Evolutionary conservation across 2,888 invertebrate genomes (phyloP).

Genomic region (Leptothorax acervorum): DNA sequence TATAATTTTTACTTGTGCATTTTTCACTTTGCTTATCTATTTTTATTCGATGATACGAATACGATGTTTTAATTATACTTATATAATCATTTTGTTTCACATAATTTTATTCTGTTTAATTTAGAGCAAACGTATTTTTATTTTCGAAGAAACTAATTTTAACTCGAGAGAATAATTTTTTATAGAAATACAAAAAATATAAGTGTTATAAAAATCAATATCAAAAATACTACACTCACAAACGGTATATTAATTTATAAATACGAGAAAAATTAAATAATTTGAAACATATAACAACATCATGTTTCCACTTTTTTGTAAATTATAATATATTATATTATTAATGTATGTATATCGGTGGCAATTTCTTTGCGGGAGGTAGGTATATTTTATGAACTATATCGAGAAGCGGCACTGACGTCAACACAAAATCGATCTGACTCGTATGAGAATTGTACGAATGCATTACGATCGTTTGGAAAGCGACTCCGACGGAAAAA

Average conservation of each 20-base stretch:
- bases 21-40: neutral
- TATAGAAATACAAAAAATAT: neutral
- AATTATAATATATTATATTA: conserved; percentile 4
- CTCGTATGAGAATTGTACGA: conserved; percentile 52
- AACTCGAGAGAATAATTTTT: neutral
- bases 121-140: neutral
- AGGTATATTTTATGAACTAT: conserved; percentile 13
- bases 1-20: conserved; percentile 12
- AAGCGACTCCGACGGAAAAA: conserved; percentile 44
- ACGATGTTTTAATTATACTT: conserved; percentile 1
- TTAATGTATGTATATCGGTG: neutral
- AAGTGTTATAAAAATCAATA: conserved; percentile 1
- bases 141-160: neutral
- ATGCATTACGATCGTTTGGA: conserved; percentile 53
- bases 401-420: conserved; percentile 6
- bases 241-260: neutral
- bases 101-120: neutral
- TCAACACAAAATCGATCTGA: conserved; percentile 47
- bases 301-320: neutral
- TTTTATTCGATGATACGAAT: neutral
- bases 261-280: neutral
- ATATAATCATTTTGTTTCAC: neutral
- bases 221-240: neutral
- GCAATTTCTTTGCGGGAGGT: conserved; percentile 4
- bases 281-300: neutral